Evolutionary conservation across 2,888 invertebrate genomes (phyloP), one percentile per base, ranked within the genome.

Genomic region (Isotomurus palustris): DNA sequence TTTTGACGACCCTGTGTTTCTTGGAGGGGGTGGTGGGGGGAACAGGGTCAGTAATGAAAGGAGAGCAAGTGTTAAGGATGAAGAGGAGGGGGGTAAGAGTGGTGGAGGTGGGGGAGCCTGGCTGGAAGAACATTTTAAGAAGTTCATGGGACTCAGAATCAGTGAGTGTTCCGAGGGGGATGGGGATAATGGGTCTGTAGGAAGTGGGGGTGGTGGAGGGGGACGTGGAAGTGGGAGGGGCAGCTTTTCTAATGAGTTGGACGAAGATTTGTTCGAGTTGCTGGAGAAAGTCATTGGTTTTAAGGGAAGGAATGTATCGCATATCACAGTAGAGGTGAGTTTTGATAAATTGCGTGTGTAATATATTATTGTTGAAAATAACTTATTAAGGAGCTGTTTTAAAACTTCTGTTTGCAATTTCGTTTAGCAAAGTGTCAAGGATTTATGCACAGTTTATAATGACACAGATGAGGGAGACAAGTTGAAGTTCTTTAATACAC

Each of bases 401-500:
- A 40, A 8, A 40, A 40, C 24, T 47, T 40, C 19, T n/a, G n/a
- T n/a, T 32, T 52, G 45, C 17, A 43, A 27, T 51, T 41, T 36
- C 17, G 57, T 62, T 3, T 29, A 69, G 68, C 63, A 65, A 62
- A 49, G 55, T 0, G 65, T 69, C 2, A 67, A 62, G 32, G 61
- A 69, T 8, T 38, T 69, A 8, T 69, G 68, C 47, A 63, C 60
- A 2, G 56, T 53, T 10, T 69, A 66, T 29, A 62, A 66, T 53
- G 63, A 63, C 14, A 58, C 62, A 8, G 53, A 54, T 4, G 71
- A 72, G 50, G 67, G 72, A 2, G 73, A 76, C 10, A 76, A 73
- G 66, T 68, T 74, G 19, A 66, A 70, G 21, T 77, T 80, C 70
- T 62, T 80, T 1, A 73, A 71, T 58, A 70, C 70, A 4, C 67